Conservation (phyloP, 2,113 vertebrate species). For the Ploceus nigricollis region DNA sequence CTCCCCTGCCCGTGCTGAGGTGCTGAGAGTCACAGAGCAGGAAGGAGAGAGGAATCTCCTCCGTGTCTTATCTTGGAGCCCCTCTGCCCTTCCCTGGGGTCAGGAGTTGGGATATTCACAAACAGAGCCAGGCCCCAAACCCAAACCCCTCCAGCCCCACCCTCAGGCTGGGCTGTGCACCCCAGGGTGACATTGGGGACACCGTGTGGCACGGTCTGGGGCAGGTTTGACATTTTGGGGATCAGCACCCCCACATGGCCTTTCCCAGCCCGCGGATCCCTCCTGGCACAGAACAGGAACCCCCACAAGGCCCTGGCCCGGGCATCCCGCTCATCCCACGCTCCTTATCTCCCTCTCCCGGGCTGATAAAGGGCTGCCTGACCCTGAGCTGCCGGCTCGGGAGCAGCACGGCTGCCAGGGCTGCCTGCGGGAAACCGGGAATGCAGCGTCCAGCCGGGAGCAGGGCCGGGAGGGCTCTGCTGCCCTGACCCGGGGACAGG, state of each 20-base stretch:
- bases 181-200: neutral
- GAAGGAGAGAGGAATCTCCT: neutral
- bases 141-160: neutral
- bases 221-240: neutral
- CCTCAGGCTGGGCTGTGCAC: neutral
- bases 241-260: rapidly evolving
- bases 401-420: neutral
- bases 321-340: neutral
- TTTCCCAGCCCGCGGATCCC: neutral
- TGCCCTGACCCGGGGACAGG: neutral
- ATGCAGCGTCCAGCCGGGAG: neutral
- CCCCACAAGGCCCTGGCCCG: rapidly evolving
- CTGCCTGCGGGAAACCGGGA: neutral
- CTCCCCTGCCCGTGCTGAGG: rapidly evolving
- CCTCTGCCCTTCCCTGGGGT: neutral
- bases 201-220: rapidly evolving
- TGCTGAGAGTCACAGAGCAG: neutral
- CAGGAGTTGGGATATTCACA: neutral
- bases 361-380: neutral
- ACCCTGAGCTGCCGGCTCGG: neutral
- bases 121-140: neutral
- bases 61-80: rapidly evolving
- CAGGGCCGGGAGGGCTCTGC: rapidly evolving
- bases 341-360: rapidly evolving
- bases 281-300: neutral